A percentile compares a stretch with the other conserved stretches of the same genome.
phyloP scores from a whole-genome alignment of 2,888 invertebrate genomes.

The Acanthosepion esculentum region DNA sequence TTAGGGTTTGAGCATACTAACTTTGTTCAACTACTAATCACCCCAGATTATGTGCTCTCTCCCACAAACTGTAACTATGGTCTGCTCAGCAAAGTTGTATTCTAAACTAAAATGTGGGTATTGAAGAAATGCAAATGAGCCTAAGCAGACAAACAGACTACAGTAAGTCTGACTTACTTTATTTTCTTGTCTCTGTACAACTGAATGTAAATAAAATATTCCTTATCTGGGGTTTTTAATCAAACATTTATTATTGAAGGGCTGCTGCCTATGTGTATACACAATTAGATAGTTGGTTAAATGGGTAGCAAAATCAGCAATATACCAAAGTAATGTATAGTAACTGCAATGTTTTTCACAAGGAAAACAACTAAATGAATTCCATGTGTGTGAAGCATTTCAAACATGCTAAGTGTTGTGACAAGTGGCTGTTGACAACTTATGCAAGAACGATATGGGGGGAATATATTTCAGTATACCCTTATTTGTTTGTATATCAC shows the following conservation, averaged over 20 bases:
- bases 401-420: neutral
- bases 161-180: too few species aligned
- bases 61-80: too few species aligned
- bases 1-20: too few species aligned
- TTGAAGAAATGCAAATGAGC: too few species aligned
- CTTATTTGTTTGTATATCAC: neutral
- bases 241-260: neutral
- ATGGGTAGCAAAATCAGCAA: neutral
- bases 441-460: neutral
- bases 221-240: neutral
- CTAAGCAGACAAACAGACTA: too few species aligned
- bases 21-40: too few species aligned
- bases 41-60: too few species aligned
- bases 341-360: slow-evolving; percentile 21
- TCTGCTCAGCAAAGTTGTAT: too few species aligned
- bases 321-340: neutral
- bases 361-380: neutral
- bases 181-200: too few species aligned
- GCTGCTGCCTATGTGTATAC: neutral
- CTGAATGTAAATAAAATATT: too few species aligned
- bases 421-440: slow-evolving; percentile 33
- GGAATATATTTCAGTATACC: neutral
- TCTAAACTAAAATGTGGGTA: too few species aligned
- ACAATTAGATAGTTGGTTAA: neutral
- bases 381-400: slow-evolving; percentile 9